These are phyloP conservation scores for Otus sunia DNA, from an alignment of 2,113 vertebrate genomes.

Conservation along the genomic window DNA sequence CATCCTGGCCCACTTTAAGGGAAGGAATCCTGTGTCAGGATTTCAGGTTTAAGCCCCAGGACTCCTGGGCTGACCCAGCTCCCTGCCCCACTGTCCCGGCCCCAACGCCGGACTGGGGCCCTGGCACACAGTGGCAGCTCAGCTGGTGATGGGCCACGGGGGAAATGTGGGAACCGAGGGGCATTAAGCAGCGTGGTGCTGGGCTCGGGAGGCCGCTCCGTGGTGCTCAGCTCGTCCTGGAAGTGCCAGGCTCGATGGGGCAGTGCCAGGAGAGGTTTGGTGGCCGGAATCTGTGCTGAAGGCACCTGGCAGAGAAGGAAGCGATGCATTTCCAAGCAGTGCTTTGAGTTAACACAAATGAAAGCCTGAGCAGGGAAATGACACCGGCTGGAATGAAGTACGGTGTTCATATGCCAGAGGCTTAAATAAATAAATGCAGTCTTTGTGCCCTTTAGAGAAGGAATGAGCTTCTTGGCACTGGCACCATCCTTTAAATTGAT, in stretches of 20 bases:
- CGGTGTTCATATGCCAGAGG: background rate
- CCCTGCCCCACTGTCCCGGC: rapidly evolving
- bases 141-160: rapidly evolving
- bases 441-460: constrained; percentile 3
- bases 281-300: background rate
- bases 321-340: background rate
- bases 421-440: background rate
- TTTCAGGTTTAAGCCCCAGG: background rate
- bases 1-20: background rate
- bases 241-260: background rate
- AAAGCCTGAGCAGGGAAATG: background rate
- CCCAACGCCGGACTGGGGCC: background rate
- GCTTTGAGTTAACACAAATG: background rate
- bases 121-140: background rate
- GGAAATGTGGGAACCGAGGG: background rate
- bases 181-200: rapidly evolving
- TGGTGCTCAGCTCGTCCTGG: background rate
- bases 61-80: background rate
- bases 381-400: background rate
- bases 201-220: background rate
- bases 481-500: background rate
- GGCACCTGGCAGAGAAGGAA: background rate
- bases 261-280: rapidly evolving
- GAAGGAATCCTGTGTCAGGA: background rate
- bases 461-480: background rate